These are phyloP conservation scores for Tragelaphus scriptus DNA, from an alignment of 2,113 vertebrate genomes.

Conservation along the genomic window DNA sequence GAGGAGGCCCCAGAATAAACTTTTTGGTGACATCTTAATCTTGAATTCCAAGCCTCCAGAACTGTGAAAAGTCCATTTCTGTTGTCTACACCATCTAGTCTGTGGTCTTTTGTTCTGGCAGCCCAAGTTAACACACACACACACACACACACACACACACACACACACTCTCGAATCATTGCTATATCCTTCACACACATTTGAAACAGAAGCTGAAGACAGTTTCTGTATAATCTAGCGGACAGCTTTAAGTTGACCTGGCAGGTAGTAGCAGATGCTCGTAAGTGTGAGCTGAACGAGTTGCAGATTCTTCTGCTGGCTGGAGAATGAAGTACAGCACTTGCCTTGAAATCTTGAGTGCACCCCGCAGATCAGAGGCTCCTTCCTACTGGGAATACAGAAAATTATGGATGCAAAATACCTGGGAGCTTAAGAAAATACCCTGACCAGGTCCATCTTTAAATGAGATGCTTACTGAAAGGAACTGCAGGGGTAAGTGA, in stretches of 20 bases:
- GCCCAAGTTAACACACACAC: not conserved
- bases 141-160: not conserved
- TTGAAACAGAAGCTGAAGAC: not conserved
- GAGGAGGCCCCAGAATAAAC: not conserved
- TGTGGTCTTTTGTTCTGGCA: not conserved
- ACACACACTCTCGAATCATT: not conserved
- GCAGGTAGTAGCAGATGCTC: not conserved
- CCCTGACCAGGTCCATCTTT: too few relatives aligned
- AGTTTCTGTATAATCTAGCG: not conserved
- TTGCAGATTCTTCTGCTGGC: not conserved
- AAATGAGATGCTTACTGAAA: not conserved
- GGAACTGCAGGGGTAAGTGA: not conserved
- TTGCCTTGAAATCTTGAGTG: not conserved
- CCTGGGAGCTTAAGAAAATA: not conserved
- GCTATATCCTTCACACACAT: not conserved
- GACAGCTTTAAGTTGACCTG: not conserved
- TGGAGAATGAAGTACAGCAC: not conserved
- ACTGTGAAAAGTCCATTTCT: not conserved
- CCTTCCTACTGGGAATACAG: not conserved
- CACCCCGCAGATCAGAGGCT: not conserved
- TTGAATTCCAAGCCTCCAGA: not conserved
- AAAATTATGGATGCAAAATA: not conserved
- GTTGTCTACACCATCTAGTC: not conserved
- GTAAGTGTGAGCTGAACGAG: not conserved
- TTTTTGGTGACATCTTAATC: not conserved